Evolutionary conservation across 2,113 vertebrate genomes (phyloP).

Genomic region (Cyrtonyx montezumae): DNA sequence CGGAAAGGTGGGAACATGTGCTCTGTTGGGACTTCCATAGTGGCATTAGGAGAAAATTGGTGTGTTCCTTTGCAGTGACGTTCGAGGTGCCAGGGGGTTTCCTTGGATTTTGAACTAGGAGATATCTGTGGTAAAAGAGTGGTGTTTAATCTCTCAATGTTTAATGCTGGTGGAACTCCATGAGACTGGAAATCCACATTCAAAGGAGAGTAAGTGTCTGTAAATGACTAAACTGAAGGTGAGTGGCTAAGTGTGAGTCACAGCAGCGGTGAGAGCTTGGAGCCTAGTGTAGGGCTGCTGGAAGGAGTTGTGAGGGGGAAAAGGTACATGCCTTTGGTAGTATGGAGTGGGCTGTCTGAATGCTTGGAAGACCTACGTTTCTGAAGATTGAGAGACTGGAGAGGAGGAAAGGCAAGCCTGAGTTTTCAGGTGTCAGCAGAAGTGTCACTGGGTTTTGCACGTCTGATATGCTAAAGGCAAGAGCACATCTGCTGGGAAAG

Average conservation of each 20-base stretch:
- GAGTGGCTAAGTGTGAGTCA: not conserved
- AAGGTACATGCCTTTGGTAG: not conserved
- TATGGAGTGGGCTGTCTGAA: not conserved
- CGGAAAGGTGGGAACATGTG: not conserved
- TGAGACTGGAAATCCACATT: not conserved
- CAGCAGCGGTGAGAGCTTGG: not conserved
- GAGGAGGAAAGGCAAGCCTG: not conserved
- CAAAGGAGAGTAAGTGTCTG: not conserved
- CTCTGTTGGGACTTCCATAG: not conserved
- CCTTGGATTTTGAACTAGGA: slow-evolving; percentile 22
- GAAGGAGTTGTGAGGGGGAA: fast-evolving
- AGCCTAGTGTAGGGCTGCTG: too few species aligned
- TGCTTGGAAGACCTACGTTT: not conserved
- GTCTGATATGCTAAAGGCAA: not conserved
- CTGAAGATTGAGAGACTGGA: not conserved
- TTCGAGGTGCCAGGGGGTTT: slow-evolving; percentile 15
- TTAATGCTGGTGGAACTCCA: not conserved
- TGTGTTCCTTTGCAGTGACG: not conserved
- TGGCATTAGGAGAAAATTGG: not conserved
- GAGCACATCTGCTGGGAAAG: not conserved
- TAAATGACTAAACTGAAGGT: not conserved
- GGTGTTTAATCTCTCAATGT: not conserved
- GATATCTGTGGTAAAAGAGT: not conserved
- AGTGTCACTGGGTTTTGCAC: not conserved
- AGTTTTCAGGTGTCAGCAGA: not conserved